Evolutionary conservation across 2,888 invertebrate species (phyloP).

Genomic region (Trachelus stipa): DNA sequence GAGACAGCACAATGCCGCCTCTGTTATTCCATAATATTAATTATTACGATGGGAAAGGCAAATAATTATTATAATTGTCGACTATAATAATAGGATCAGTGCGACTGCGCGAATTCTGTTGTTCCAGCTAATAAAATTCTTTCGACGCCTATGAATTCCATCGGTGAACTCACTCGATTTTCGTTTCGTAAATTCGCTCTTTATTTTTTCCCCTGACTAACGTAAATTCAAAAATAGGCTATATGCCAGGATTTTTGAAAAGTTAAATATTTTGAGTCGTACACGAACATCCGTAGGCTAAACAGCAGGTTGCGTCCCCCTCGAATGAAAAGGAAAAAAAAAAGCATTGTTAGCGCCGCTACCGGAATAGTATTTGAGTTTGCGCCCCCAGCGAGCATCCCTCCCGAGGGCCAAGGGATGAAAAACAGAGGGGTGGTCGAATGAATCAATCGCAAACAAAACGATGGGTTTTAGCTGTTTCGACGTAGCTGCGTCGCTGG

Average conservation of each 20-base stretch:
- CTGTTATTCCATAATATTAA: constrained; percentile 54
- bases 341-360: constrained; percentile 25
- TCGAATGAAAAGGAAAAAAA: not conserved
- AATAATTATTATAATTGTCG: constrained; percentile 66
- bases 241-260: too few relatives aligned
- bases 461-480: constrained; percentile 36
- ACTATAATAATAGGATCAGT: not conserved
- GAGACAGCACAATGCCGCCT: constrained; percentile 33
- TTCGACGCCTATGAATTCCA: too few relatives aligned
- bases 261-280: too few relatives aligned
- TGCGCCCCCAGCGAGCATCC: constrained; percentile 32
- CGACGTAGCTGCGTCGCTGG: constrained; percentile 16
- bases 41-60: constrained; percentile 64
- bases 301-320: too few relatives aligned
- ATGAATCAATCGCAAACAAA: constrained; percentile 50
- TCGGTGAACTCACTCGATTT: too few relatives aligned
- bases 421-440: constrained; percentile 44
- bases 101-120: too few relatives aligned
- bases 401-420: constrained; percentile 39
- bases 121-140: too few relatives aligned
- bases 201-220: too few relatives aligned
- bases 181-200: too few relatives aligned
- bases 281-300: too few relatives aligned
- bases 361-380: constrained; percentile 43
- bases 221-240: too few relatives aligned